Conservation (phyloP, 2,113 vertebrate genomes). For the Azemiops feae region DNA sequence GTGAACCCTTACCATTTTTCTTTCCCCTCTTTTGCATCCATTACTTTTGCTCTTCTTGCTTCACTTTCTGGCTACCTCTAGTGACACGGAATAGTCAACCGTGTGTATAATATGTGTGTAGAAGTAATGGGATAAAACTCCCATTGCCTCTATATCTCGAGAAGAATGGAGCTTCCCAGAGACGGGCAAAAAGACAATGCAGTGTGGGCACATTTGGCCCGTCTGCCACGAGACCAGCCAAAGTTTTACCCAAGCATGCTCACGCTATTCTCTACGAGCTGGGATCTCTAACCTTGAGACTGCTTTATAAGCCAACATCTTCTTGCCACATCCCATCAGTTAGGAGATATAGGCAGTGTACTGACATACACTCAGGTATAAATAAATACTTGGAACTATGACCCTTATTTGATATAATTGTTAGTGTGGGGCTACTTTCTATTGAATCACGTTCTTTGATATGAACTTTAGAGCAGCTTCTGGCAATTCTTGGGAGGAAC, state of each 20-base stretch:
- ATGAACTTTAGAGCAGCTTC: not conserved
- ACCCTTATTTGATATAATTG: not conserved
- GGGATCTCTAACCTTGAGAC: not conserved
- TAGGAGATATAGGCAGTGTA: not conserved
- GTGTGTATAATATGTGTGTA: not conserved
- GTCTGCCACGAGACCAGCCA: not conserved
- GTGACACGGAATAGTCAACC: not conserved
- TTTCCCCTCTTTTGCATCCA: not conserved
- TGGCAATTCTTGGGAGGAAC: not conserved
- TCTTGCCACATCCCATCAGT: not conserved
- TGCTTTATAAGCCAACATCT: not conserved
- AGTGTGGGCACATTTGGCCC: not conserved
- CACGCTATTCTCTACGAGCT: not conserved
- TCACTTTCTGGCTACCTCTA: not conserved
- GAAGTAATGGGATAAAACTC: not conserved
- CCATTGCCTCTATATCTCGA: not conserved
- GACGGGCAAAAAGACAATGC: not conserved
- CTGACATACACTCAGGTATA: not conserved
- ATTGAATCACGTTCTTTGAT: not conserved
- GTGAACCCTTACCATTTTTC: not conserved
- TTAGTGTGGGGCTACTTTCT: not conserved
- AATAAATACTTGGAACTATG: not conserved
- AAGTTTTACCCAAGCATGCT: not conserved
- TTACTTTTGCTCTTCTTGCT: not conserved
- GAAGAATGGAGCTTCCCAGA: not conserved